Conservation (phyloP, 2,113 vertebrate genomes). For the Xiphias gladius region DNA sequence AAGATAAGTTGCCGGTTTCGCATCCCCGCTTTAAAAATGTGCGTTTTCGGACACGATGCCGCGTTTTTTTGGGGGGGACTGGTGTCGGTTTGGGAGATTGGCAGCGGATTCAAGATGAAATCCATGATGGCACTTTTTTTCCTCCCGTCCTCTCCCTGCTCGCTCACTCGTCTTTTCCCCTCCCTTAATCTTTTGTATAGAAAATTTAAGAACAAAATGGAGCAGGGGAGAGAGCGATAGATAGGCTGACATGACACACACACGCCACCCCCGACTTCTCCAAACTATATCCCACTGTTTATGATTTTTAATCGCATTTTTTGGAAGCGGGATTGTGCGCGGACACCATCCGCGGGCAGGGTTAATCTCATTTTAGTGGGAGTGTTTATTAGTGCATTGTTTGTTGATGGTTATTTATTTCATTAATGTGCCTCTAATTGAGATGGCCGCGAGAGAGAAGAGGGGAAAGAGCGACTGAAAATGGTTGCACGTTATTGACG, state of each 20-base stretch:
- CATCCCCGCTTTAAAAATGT: slow-evolving; percentile 11
- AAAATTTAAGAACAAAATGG: slow-evolving; percentile 87
- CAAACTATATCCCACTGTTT: slow-evolving; percentile 58
- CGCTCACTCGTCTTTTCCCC: slow-evolving; percentile 80
- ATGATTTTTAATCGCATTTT: slow-evolving; percentile 50
- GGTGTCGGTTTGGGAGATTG: slow-evolving; percentile 73
- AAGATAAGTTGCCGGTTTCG: slow-evolving; percentile 58
- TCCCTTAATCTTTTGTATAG: slow-evolving; percentile 87
- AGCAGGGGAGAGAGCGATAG: slow-evolving; percentile 78
- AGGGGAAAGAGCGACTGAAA: slow-evolving; percentile 83
- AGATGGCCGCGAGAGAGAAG: slow-evolving; percentile 87
- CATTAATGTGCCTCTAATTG: slow-evolving; percentile 87
- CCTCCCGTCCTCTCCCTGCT: slow-evolving; percentile 71
- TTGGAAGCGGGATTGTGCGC: slow-evolving; percentile 21
- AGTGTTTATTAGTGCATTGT: slow-evolving; percentile 79
- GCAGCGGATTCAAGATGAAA: slow-evolving; percentile 84
- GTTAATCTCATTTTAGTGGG: slow-evolving; percentile 46
- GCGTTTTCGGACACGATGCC: slow-evolving; percentile 43
- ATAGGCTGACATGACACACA: slow-evolving; percentile 80
- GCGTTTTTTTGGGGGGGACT: slow-evolving; percentile 40
- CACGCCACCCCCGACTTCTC: slow-evolving; percentile 74
- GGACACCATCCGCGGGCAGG: slow-evolving; percentile 42
- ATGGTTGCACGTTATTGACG: slow-evolving; percentile 88
- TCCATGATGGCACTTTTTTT: slow-evolving; percentile 83
- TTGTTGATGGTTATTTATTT: slow-evolving; percentile 86